phyloP scores from a whole-genome alignment of 2,113 vertebrate genomes.

The Callopanchax toddi region DNA sequence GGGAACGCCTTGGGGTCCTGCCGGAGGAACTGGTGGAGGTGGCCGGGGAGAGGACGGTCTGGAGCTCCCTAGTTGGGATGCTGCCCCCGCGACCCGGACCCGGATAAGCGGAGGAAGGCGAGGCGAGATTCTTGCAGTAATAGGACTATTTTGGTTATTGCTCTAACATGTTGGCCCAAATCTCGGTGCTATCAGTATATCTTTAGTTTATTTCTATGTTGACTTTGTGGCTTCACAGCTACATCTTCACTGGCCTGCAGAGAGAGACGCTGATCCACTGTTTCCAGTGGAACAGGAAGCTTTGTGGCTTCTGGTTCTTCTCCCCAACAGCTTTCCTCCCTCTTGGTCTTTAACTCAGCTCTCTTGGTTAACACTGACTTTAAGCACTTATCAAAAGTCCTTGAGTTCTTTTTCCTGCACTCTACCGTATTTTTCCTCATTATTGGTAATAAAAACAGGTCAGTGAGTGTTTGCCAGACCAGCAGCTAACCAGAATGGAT shows the following conservation, averaged over 20 bases:
- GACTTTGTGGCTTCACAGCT: slow-evolving; percentile 28
- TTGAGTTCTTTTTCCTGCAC: background rate
- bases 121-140: background rate
- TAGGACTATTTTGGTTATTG: background rate
- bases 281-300: slow-evolving; percentile 3
- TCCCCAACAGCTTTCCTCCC: slow-evolving; percentile 4
- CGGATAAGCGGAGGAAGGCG: too few species aligned
- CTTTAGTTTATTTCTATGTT: slow-evolving; percentile 17
- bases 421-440: slow-evolving; percentile 4
- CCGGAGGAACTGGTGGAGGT: too few species aligned
- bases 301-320: slow-evolving; percentile 10
- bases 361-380: slow-evolving; percentile 36
- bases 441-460: slow-evolving; percentile 41
- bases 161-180: background rate
- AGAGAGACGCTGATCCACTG: slow-evolving; percentile 23
- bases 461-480: slow-evolving; percentile 35
- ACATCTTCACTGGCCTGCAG: slow-evolving; percentile 28
- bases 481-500: slow-evolving; percentile 38
- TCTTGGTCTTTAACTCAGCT: slow-evolving; percentile 18
- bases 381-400: slow-evolving; percentile 25
- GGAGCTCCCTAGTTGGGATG: too few species aligned
- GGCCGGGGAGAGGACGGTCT: too few species aligned
- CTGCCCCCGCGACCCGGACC: too few species aligned
- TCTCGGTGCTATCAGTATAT: slow-evolving; percentile 14
- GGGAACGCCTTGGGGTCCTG: too few species aligned